Conservation (phyloP, 2,888 invertebrate genomes). For the Rhaphigaster nebulosa region DNA sequence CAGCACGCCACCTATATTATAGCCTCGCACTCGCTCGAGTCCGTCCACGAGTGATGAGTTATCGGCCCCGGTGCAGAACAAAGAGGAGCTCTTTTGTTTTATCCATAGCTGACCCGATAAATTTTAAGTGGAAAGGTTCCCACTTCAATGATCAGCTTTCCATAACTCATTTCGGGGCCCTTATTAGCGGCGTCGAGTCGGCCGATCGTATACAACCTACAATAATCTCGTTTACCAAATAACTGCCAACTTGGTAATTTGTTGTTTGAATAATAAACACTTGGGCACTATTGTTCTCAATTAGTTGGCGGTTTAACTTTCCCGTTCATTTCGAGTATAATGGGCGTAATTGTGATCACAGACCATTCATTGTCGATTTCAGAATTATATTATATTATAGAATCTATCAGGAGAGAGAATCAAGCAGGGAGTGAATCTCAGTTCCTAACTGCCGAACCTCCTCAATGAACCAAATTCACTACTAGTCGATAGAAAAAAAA, state of each 20-base stretch:
- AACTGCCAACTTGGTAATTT: slow-evolving; percentile 21
- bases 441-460: not conserved
- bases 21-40: not conserved
- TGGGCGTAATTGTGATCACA: not conserved
- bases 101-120: slow-evolving; percentile 47
- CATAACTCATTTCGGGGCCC: slow-evolving; percentile 43
- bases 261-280: slow-evolving; percentile 34
- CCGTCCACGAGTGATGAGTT: slow-evolving; percentile 52
- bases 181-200: not conserved
- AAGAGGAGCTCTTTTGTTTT: slow-evolving; percentile 54
- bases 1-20: not conserved
- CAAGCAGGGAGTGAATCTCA: not conserved
- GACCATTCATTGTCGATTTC: not conserved
- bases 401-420: not conserved
- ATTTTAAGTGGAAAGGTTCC: slow-evolving; percentile 54
- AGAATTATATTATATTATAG: not conserved
- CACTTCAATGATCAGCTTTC: slow-evolving; percentile 45
- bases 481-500: too few species aligned
- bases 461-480: too few species aligned
- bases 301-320: not conserved
- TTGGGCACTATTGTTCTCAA: slow-evolving; percentile 22
- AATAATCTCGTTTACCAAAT: slow-evolving; percentile 13
- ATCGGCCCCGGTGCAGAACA: not conserved
- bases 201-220: slow-evolving; percentile 4
- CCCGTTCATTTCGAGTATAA: not conserved